phyloP scores from a whole-genome alignment of 92 coral and sea anemone species.

The Bergia puertoricense region DNA sequence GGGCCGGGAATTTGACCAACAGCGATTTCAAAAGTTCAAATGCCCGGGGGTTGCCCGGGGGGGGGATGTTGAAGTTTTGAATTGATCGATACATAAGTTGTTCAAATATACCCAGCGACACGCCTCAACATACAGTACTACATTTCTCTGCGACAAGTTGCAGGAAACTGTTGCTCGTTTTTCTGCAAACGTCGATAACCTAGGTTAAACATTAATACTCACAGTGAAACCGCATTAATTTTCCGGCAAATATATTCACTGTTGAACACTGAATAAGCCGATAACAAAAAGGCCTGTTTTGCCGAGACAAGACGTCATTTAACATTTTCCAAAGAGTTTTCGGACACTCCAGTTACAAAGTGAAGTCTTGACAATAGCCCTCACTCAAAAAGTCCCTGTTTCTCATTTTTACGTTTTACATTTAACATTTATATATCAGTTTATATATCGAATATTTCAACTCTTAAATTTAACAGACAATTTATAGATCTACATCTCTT shows the following conservation, averaged over 20 bases:
- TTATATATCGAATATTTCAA: constrained; percentile 20
- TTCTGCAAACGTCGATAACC: neutral
- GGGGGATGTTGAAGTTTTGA: too few relatives aligned
- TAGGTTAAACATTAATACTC: neutral
- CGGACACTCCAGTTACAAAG: neutral
- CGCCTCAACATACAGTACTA: too few relatives aligned
- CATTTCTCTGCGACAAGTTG: too few relatives aligned
- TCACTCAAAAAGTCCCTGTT: neutral
- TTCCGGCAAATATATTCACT: neutral
- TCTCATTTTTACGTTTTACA: constrained; percentile 4
- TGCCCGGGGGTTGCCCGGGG: too few relatives aligned
- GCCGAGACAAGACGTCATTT: neutral
- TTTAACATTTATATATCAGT: neutral
- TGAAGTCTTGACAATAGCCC: neutral
- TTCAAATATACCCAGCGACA: too few relatives aligned
- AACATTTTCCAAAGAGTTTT: neutral
- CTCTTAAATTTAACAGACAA: constrained; percentile 25
- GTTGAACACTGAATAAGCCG: neutral
- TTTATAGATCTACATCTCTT: constrained; percentile 34
- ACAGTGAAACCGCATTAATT: neutral
- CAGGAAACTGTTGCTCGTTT: too few relatives aligned
- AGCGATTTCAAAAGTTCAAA: too few relatives aligned
- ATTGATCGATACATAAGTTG: too few relatives aligned
- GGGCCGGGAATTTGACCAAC: too few relatives aligned
- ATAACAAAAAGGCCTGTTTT: neutral